These are phyloP conservation scores for Hydractinia symbiolongicarpus DNA, from an alignment of 30 jellyfish, hydroid and myxozoan species.

Conservation along the genomic window DNA sequence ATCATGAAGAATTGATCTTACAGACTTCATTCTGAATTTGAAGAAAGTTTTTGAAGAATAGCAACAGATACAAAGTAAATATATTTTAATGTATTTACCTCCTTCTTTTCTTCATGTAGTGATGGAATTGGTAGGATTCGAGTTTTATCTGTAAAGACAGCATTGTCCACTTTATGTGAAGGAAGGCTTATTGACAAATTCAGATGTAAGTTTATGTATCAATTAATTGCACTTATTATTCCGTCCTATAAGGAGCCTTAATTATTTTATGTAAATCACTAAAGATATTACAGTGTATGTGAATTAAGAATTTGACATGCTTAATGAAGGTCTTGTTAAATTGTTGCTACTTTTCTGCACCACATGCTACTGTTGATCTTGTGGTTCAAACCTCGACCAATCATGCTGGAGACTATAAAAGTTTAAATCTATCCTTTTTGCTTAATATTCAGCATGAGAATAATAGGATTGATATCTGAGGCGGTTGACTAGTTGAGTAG, in stretches of 20 bases:
- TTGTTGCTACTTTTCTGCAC: not conserved
- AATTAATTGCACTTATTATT: not conserved
- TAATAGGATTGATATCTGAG: no score
- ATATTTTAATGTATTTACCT: not conserved
- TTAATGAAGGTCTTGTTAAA: not conserved
- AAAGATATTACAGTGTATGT: not conserved
- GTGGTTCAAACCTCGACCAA: no score
- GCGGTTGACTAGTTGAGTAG: no score
- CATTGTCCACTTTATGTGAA: constrained; percentile 80
- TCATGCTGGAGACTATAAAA: no score
- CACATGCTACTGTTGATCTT: no score
- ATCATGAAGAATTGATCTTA: no score
- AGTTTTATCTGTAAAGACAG: constrained; percentile 75
- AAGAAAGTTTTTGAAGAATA: not conserved
- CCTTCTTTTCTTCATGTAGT: constrained; percentile 21
- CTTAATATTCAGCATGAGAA: no score
- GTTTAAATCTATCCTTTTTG: no score
- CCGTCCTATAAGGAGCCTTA: not conserved
- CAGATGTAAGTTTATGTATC: constrained; percentile 55
- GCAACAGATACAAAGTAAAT: no score
- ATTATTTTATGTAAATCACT: not conserved
- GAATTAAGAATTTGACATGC: not conserved
- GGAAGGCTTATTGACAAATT: constrained; percentile 92
- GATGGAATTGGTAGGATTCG: constrained; percentile 65
- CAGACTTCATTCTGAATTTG: no score